Evolutionary conservation across 1,140 invertebrate species (phyloP).

Genomic region (Aphaenogaster rudis): DNA sequence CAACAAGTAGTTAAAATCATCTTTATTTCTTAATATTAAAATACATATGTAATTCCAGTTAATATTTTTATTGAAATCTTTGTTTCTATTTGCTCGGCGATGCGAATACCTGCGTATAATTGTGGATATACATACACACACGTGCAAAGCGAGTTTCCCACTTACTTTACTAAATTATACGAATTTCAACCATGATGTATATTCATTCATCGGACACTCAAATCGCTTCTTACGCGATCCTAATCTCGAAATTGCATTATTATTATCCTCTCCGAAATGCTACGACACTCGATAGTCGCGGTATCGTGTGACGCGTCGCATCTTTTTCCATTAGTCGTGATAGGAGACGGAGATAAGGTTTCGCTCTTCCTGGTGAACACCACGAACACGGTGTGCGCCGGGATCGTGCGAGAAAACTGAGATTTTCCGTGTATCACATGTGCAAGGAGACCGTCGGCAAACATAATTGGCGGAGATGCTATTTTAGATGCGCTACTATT

Average conservation of each 20-base stretch:
- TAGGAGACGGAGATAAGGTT: slow-evolving; percentile 66
- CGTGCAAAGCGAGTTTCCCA: neutral
- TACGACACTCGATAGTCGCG: slow-evolving; percentile 66
- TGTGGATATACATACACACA: neutral
- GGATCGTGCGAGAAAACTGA: slow-evolving; percentile 27
- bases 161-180: slow-evolving; percentile 47
- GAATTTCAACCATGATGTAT: slow-evolving; percentile 46
- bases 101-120: neutral
- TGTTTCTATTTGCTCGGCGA: neutral
- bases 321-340: slow-evolving; percentile 64
- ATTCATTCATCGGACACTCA: slow-evolving; percentile 44
- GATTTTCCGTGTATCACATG: slow-evolving; percentile 49
- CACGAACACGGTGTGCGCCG: slow-evolving; percentile 15
- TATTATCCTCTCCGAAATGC: slow-evolving; percentile 69
- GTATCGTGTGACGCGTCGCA: slow-evolving; percentile 67
- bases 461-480: slow-evolving; percentile 52
- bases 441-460: slow-evolving; percentile 33
- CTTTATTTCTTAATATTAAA: neutral
- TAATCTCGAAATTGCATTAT: slow-evolving; percentile 63
- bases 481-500: slow-evolving; percentile 5
- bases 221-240: slow-evolving; percentile 38
- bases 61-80: neutral
- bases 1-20: neutral
- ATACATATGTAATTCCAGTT: neutral
- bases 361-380: slow-evolving; percentile 32